Evolutionary conservation across 1,140 invertebrate genomes (phyloP), one percentile per base, ranked within the genome.

Genomic region (Ceratosolen solmsi): DNA sequence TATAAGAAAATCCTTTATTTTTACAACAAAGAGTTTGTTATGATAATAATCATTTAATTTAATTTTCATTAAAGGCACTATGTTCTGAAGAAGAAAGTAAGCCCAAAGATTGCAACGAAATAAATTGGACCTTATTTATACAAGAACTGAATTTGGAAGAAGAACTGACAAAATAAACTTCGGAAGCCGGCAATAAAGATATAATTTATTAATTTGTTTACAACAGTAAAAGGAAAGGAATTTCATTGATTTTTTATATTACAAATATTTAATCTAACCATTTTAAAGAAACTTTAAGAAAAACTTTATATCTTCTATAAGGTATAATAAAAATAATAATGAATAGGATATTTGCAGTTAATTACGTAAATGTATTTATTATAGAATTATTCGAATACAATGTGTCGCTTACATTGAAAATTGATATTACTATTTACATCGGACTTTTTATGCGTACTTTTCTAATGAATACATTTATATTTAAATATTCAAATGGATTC

Each of bases 41-140:
- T n/a, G n/a, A n/a, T n/a, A n/a, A n/a, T n/a, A n/a, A n/a, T n/a
- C n/a, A n/a, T n/a, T n/a, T n/a, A n/a, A n/a, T n/a, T n/a, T n/a
- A n/a, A 51, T 54, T 36, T 71, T 41, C 25, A 33, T 74, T 79
- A 0, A 8, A 83, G 82, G 54, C 20, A 13, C 13, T 83, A 20
- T 60, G 58, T 17, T 80, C 33, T 63, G 13, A 49, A 25, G 36
- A 4, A 0, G 63, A 70, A n/a, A 77, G 80, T 27, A 75, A 20
- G 7, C 72, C 77, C 17, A 83, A 70, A 25, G 51, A 76, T 36
- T 83, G 90, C 9, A 79, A 81, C 65, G 84, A 89, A 38, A 91
- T 93, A 81, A 90, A 93, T 84, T 93, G 92, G 91, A 88, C 86
- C 60, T 86, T 84, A 30, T 93, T 93, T 70, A 87, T 93, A 71